phyloP scores from a whole-genome alignment of 2,797 vertebrate species.

The Sylvilagus floridanus region DNA sequence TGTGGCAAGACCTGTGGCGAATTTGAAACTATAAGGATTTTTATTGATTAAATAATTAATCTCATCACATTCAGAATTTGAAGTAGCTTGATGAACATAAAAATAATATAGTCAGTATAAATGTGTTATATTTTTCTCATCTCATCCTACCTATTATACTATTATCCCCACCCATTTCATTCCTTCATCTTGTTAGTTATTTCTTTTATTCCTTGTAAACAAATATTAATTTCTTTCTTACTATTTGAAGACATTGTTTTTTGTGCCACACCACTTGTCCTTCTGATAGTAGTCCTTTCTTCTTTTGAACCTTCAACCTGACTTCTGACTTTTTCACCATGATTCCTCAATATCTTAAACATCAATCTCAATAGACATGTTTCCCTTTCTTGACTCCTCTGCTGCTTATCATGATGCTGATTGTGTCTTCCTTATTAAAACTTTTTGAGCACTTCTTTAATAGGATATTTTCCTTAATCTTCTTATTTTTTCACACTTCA shows the following conservation, averaged over 20 bases:
- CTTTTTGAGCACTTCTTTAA: neutral
- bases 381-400: neutral
- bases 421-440: neutral
- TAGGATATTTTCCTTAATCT: neutral
- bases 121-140: neutral
- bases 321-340: neutral
- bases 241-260: neutral
- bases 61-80: neutral
- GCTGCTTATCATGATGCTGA: neutral
- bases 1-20: neutral
- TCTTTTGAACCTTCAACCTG: neutral
- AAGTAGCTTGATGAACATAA: conserved; percentile 12
- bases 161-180: neutral
- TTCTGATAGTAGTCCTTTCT: neutral
- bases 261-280: neutral
- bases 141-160: neutral
- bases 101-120: neutral
- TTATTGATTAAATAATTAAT: conserved; percentile 40
- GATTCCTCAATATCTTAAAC: neutral
- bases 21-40: conserved; percentile 8
- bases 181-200: neutral
- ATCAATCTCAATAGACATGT: neutral
- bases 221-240: neutral
- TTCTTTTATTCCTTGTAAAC: neutral
- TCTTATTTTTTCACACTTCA: neutral